Evolutionary conservation across 2,888 invertebrate genomes (phyloP), one percentile per base, ranked within the genome.

Genomic region (Bugula neritina): DNA sequence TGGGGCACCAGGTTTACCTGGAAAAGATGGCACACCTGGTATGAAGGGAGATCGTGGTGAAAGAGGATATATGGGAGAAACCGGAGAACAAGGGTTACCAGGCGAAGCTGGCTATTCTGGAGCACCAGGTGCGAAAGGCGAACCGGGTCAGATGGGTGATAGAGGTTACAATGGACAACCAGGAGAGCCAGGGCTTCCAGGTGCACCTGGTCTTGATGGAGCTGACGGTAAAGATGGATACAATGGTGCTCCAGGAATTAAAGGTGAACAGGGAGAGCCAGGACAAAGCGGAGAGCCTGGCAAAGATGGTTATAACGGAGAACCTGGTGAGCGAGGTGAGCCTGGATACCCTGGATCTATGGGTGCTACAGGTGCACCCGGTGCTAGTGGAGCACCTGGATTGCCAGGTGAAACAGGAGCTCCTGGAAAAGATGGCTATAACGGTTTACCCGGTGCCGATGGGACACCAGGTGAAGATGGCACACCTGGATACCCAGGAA

Each of bases 401-500:
- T 5, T 23, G 55, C 13, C 13, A 55, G 55, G 55, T 55, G 55
- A 17, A 55, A 55, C 55, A 55, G 55, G 55, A 17, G 55, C 25
- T 55, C 55, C 55, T 17, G 55, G 55, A 55, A 55, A 25, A 25
- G 55, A 55, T 55, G 55, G 55, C 5, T n/a, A 27, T 25, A 5
- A 10, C 5, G 71, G 71, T 3, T 54, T 23, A 21, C 35, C 35
- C 2, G 71, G 71, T 17, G 52, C n/a, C 13, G 31, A 35, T 35
- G 71, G 71, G 2, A 71, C 23, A 71, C 43, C 35, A 23, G 71
- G 71, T 43, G 43, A 13, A n/a, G 31, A 71, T 13, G 71, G 71
- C 52, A n/a, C 23, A n/a, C 25, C 10, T 17, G 55, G 55, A 17
- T 55, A 17, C 5, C 21, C 21, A 17, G 55, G 55, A 17, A 5